A percentile compares a stretch with the other conserved stretches of the same genome.
Evolutionary conservation across 1,140 invertebrate species (phyloP).

Genomic region (Proctacanthus coquilletti): DNA sequence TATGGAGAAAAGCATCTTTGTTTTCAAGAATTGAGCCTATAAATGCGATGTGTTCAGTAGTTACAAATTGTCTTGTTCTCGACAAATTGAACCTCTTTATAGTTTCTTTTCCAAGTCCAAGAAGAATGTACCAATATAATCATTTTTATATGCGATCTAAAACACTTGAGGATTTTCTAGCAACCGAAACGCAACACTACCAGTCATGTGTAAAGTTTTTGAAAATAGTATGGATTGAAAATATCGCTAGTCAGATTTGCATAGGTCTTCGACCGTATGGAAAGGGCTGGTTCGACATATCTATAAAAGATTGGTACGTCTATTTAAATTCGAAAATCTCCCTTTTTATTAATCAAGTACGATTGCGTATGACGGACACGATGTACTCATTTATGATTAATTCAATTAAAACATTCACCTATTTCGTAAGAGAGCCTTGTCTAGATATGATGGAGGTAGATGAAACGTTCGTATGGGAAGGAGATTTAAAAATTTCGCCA

Average conservation of each 20-base stretch:
- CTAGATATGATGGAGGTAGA: conserved; percentile 13
- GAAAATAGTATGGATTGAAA: conserved; percentile 19
- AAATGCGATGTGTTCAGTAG: too few relatives aligned
- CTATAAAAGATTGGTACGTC: conserved; percentile 15
- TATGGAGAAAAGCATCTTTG: too few relatives aligned
- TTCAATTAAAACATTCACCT: conserved; percentile 15
- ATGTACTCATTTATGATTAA: conserved; percentile 19
- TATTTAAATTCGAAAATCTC: conserved; percentile 24
- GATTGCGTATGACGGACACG: conserved; percentile 26
- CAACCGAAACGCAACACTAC: conserved; percentile 17
- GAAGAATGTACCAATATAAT: too few relatives aligned
- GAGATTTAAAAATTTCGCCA: conserved; percentile 17
- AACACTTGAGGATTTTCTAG: conserved; percentile 16
- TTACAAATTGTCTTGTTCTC: too few relatives aligned
- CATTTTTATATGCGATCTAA: too few relatives aligned
- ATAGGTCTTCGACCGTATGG: conserved; percentile 16
- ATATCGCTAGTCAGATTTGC: conserved; percentile 15
- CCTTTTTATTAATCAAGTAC: conserved; percentile 18
- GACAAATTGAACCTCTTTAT: too few relatives aligned
- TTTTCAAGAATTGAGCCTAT: too few relatives aligned
- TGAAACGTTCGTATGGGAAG: conserved; percentile 15
- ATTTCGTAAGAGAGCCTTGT: conserved; percentile 20
- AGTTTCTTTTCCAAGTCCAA: too few relatives aligned
- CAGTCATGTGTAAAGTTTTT: conserved; percentile 16
- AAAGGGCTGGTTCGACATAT: conserved; percentile 24